Conservation (phyloP, 2,888 invertebrate genomes). For the Ethmia dodecea region DNA sequence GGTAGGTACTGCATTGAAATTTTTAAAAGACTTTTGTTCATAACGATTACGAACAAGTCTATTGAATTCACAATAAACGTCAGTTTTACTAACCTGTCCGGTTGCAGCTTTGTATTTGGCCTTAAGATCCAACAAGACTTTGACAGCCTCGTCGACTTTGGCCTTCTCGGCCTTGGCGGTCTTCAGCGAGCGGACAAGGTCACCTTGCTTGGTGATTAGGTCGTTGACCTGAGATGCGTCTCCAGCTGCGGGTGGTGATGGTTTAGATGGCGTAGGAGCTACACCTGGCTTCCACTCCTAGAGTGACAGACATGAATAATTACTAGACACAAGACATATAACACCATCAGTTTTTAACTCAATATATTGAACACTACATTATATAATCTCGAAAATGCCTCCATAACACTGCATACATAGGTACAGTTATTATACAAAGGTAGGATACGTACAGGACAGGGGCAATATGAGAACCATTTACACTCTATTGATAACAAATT, state of each 20-base stretch:
- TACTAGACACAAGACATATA: too few relatives aligned
- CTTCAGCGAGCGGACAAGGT: constrained; percentile 81
- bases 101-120: constrained; percentile 78
- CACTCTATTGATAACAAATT: too few relatives aligned
- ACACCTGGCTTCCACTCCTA: constrained; percentile 20
- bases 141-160: constrained; percentile 33
- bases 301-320: too few relatives aligned
- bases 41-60: too few relatives aligned
- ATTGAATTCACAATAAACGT: too few relatives aligned
- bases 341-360: too few relatives aligned
- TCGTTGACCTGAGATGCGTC: constrained; percentile 19
- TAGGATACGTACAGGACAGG: too few relatives aligned
- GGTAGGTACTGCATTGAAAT: background rate
- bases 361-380: too few relatives aligned
- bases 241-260: constrained; percentile 3
- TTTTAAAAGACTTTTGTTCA: background rate
- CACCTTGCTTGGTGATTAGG: constrained; percentile 74
- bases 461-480: too few relatives aligned
- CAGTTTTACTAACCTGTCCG: constrained; percentile 12
- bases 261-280: constrained; percentile 7
- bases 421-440: too few relatives aligned
- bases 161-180: constrained; percentile 77
- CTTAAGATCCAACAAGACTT: constrained; percentile 80
- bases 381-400: too few relatives aligned
- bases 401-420: too few relatives aligned